These are phyloP conservation scores for Tangachromis dhanisi DNA, from an alignment of 2,113 vertebrate species.

Conservation along the genomic window DNA sequence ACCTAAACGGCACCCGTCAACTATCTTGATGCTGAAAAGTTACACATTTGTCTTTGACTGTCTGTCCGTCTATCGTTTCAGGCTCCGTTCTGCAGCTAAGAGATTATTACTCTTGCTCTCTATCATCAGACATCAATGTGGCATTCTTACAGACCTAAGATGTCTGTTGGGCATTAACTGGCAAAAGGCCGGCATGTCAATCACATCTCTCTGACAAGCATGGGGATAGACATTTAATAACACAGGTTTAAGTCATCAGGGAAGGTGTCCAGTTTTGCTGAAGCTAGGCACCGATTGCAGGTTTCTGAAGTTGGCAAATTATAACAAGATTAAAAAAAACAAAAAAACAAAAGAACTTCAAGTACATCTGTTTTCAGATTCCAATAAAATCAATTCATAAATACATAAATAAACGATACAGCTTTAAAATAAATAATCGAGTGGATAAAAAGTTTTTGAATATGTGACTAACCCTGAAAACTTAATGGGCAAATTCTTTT, in stretches of 20 bases:
- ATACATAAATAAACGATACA: background rate
- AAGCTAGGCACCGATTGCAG: background rate
- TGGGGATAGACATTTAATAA: background rate
- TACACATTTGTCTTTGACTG: conserved; percentile 23
- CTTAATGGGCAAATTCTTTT: background rate
- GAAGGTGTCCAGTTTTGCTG: background rate
- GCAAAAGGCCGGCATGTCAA: background rate
- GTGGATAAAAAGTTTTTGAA: background rate
- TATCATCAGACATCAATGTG: background rate
- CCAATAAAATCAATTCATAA: background rate
- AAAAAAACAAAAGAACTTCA: background rate
- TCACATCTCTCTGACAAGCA: background rate
- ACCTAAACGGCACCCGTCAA: conserved; percentile 26
- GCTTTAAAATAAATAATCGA: background rate
- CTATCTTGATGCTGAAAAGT: conserved; percentile 19
- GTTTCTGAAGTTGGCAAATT: background rate
- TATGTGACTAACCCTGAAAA: background rate
- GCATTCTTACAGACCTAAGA: background rate
- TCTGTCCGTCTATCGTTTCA: background rate
- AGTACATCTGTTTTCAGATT: background rate
- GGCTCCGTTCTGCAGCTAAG: background rate
- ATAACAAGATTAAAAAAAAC: background rate
- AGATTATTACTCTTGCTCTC: background rate
- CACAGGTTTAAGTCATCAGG: background rate
- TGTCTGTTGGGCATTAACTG: background rate